A percentile compares a stretch with the other conserved stretches of the same genome.
These are phyloP conservation scores for Lophius piscatorius DNA, from an alignment of 2,113 vertebrate species.

Conservation along the genomic window DNA sequence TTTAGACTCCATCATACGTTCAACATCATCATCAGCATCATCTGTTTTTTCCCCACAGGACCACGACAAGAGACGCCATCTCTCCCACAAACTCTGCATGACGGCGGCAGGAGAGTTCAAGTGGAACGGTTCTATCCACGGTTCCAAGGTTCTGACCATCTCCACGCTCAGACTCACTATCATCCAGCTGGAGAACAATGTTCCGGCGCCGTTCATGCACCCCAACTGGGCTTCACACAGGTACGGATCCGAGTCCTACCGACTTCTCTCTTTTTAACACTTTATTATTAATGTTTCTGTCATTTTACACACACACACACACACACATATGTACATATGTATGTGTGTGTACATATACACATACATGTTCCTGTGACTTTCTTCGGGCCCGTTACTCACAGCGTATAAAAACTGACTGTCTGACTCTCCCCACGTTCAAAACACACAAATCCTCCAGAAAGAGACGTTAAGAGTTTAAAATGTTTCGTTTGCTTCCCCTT, in stretches of 20 bases:
- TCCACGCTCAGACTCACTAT: constrained; percentile 97
- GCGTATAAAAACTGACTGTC: no score
- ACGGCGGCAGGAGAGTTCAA: constrained; percentile 97
- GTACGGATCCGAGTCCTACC: constrained; percentile 68
- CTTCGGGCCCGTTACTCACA: no score
- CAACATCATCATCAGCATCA: no score
- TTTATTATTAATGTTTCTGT: no score
- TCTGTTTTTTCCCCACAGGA: constrained; percentile 71
- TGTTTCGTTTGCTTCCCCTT: neutral
- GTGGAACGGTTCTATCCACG: constrained; percentile 97
- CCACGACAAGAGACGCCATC: constrained; percentile 95
- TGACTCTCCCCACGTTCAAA: no score
- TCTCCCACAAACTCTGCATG: constrained; percentile 97
- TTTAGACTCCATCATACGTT: no score
- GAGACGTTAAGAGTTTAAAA: neutral
- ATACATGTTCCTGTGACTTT: no score
- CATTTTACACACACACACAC: no score
- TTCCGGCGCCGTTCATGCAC: constrained; percentile 96
- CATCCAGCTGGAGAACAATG: constrained; percentile 97
- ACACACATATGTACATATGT: no score
- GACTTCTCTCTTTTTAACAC: neutral
- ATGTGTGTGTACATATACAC: no score
- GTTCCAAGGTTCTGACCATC: constrained; percentile 95
- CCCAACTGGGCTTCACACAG: constrained; percentile 99
- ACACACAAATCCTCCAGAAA: no score